phyloP scores from a whole-genome alignment of 2,888 invertebrate species.

The Eupeodes latifasciatus region DNA sequence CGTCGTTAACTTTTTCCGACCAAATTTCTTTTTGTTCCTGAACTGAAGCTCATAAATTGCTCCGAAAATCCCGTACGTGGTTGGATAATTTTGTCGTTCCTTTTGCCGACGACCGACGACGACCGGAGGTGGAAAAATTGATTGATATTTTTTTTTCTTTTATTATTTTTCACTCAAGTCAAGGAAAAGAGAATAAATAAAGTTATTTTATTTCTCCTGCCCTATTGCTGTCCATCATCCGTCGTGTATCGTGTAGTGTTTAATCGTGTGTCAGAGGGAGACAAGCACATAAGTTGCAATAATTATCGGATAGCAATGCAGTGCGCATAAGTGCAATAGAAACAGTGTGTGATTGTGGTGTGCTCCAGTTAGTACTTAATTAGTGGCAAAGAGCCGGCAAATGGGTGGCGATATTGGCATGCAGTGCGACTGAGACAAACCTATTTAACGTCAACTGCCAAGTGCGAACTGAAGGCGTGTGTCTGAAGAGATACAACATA shows the following conservation, averaged over 20 bases:
- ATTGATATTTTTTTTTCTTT: conserved; percentile 63
- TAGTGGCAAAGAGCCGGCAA: conserved; percentile 68
- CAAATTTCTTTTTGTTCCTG: conserved; percentile 6
- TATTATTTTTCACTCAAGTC: conserved; percentile 17
- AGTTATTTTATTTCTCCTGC: conserved; percentile 39
- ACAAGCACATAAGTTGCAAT: conserved; percentile 21
- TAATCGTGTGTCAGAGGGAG: conserved; percentile 30
- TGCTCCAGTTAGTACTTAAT: conserved; percentile 66
- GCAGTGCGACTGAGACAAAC: conserved; percentile 54
- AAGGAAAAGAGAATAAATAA: conserved; percentile 63
- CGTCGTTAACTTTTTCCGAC: not conserved
- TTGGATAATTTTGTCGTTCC: conserved; percentile 66
- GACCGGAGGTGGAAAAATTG: conserved; percentile 72
- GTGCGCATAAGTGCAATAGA: conserved; percentile 40
- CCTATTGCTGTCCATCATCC: not conserved
- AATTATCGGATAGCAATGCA: conserved; percentile 30
- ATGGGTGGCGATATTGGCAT: conserved; percentile 68
- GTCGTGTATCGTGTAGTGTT: not conserved
- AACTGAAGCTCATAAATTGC: conserved; percentile 47
- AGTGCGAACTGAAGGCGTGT: not conserved
- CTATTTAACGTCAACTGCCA: not conserved
- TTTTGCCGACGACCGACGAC: conserved; percentile 41
- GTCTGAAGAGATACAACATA: conserved; percentile 20
- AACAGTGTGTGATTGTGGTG: conserved; percentile 17
- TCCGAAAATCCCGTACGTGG: conserved; percentile 49